A percentile compares a stretch with the other conserved stretches of the same genome.
Evolutionary conservation across 2,113 vertebrate species (phyloP).

Genomic region (Cariama cristata): DNA sequence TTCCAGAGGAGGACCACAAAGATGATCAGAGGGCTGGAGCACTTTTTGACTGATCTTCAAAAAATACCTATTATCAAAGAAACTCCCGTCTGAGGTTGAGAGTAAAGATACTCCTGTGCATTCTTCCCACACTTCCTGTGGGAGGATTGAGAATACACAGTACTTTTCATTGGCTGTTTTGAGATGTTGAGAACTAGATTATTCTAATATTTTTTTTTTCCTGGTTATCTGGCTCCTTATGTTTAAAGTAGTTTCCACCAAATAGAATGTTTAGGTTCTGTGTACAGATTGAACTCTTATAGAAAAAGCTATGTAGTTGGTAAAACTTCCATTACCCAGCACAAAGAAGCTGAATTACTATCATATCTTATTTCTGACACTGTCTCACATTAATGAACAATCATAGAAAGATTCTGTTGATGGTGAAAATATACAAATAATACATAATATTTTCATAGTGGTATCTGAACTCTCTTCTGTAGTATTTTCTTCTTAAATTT

Average conservation of each 20-base stretch:
- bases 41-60: neutral
- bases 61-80: neutral
- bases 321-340: neutral
- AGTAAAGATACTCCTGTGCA: neutral
- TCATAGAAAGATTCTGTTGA: neutral
- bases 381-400: neutral
- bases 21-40: neutral
- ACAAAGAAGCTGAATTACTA: neutral
- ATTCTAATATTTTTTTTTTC: neutral
- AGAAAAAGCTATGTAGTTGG: neutral
- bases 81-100: neutral
- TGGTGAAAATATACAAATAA: neutral
- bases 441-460: neutral
- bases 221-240: neutral
- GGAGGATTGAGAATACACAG: neutral
- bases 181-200: neutral
- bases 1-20: neutral
- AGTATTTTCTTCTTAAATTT: neutral
- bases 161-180: neutral
- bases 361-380: neutral
- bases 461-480: neutral
- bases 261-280: neutral
- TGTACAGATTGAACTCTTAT: neutral
- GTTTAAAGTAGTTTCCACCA: neutral
- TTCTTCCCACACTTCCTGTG: neutral